Conservation (phyloP, 2,888 invertebrate genomes). For the Seira ritae region DNA sequence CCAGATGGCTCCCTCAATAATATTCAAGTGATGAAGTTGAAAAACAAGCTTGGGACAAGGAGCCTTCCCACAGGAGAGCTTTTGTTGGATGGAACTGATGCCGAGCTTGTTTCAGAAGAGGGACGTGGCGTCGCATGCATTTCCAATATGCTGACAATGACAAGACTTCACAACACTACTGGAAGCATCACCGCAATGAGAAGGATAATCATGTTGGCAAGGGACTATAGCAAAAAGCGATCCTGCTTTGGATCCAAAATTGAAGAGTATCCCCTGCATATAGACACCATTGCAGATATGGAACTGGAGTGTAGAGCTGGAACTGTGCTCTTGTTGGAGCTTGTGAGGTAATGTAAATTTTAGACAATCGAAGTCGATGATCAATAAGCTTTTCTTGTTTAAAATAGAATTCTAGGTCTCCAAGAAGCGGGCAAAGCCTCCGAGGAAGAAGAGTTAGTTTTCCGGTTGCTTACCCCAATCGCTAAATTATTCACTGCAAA, state of each 20-base stretch:
- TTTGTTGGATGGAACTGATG: slow-evolving; percentile 77
- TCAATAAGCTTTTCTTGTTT: not conserved
- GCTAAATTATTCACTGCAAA: slow-evolving; percentile 79
- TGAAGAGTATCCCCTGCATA: slow-evolving; percentile 77
- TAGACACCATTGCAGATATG: slow-evolving; percentile 77
- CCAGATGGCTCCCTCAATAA: slow-evolving; percentile 76
- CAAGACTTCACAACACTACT: slow-evolving; percentile 78
- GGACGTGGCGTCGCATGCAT: slow-evolving; percentile 78
- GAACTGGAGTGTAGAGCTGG: slow-evolving; percentile 78
- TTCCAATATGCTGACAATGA: slow-evolving; percentile 78
- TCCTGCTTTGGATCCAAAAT: slow-evolving; percentile 77
- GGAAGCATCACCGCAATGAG: slow-evolving; percentile 76
- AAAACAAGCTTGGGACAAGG: slow-evolving; percentile 79
- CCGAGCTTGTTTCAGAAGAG: slow-evolving; percentile 76
- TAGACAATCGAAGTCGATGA: not conserved
- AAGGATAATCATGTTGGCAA: slow-evolving; percentile 77
- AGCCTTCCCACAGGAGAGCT: slow-evolving; percentile 80
- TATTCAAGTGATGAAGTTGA: slow-evolving; percentile 78
- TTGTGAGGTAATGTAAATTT: slow-evolving; percentile 74
- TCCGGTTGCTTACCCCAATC: slow-evolving; percentile 79
- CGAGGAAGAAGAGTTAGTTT: slow-evolving; percentile 75
- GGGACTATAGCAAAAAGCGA: slow-evolving; percentile 78
- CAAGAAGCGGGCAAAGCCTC: slow-evolving; percentile 75
- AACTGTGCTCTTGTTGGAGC: slow-evolving; percentile 76
- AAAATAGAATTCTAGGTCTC: slow-evolving; percentile 76